Conservation (phyloP, 2,113 vertebrate species). For the Leucopsar rothschildi region DNA sequence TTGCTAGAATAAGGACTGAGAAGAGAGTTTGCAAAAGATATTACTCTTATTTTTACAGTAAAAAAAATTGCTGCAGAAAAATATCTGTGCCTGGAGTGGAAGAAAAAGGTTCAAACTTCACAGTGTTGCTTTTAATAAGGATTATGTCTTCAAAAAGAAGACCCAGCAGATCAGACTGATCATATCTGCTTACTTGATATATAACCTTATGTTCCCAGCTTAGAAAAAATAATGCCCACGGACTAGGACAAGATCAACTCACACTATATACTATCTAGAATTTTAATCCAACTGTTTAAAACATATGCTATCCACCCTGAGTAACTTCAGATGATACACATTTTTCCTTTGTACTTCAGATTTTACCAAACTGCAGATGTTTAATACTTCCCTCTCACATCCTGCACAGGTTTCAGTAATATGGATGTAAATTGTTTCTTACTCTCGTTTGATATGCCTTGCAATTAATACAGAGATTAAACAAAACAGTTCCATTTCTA, state of each 20-base stretch:
- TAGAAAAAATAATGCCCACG: neutral
- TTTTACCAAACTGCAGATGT: neutral
- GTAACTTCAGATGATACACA: neutral
- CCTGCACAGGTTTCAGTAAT: neutral
- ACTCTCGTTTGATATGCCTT: neutral
- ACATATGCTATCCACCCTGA: neutral
- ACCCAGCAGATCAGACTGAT: neutral
- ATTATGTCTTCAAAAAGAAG: neutral
- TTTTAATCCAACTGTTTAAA: neutral
- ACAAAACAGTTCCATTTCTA: neutral
- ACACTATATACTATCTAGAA: neutral
- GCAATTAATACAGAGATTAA: neutral
- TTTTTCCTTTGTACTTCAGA: neutral
- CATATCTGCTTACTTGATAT: neutral
- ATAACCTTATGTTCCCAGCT: neutral
- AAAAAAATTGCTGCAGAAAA: neutral
- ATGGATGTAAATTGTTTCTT: neutral
- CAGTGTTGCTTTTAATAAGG: neutral
- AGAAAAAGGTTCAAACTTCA: slow-evolving; percentile 20
- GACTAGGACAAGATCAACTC: neutral
- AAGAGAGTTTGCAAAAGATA: neutral
- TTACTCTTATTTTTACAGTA: neutral
- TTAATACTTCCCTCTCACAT: neutral
- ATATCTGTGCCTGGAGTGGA: neutral
- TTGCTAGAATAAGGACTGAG: neutral